Conservation (phyloP, 1,140 invertebrate species). For the Pentalonia nigronervosa region DNA sequence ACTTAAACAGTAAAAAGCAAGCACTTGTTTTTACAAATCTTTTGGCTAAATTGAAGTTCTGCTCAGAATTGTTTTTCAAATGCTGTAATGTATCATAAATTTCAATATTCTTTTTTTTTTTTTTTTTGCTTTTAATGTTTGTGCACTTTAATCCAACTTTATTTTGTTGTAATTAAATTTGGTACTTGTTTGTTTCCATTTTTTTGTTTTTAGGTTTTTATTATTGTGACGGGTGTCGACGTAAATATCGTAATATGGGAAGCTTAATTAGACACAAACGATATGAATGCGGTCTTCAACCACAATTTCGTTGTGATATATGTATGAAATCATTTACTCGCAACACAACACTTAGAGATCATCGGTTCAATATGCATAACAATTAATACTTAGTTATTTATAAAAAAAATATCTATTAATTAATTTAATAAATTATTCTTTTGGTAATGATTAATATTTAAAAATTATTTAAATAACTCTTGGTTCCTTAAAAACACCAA, state of each 20-base stretch:
- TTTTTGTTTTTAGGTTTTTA: slow-evolving; percentile 47
- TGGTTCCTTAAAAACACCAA: neutral
- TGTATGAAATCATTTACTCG: slow-evolving; percentile 67
- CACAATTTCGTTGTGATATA: slow-evolving; percentile 65
- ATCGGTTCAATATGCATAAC: slow-evolving; percentile 62
- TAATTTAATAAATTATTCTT: neutral
- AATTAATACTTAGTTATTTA: slow-evolving; percentile 48
- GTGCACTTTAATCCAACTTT: neutral
- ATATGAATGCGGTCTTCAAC: slow-evolving; percentile 67
- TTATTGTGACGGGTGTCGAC: slow-evolving; percentile 61
- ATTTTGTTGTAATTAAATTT: neutral
- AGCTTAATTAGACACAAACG: slow-evolving; percentile 67
- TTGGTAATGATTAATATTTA: neutral
- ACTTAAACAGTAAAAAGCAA: neutral
- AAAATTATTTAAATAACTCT: neutral
- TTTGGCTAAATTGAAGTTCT: neutral
- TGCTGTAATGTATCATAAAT: neutral
- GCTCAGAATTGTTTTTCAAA: neutral
- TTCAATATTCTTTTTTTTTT: neutral
- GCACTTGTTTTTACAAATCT: neutral
- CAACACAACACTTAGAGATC: slow-evolving; percentile 66
- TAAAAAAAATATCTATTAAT: neutral
- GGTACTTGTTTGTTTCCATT: slow-evolving; percentile 27
- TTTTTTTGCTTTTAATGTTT: slow-evolving; percentile 9
- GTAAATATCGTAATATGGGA: slow-evolving; percentile 63